Evolutionary conservation across 2,797 vertebrate species (phyloP), one percentile per base, ranked within the genome.

Genomic region (Oophaga sylvatica): DNA sequence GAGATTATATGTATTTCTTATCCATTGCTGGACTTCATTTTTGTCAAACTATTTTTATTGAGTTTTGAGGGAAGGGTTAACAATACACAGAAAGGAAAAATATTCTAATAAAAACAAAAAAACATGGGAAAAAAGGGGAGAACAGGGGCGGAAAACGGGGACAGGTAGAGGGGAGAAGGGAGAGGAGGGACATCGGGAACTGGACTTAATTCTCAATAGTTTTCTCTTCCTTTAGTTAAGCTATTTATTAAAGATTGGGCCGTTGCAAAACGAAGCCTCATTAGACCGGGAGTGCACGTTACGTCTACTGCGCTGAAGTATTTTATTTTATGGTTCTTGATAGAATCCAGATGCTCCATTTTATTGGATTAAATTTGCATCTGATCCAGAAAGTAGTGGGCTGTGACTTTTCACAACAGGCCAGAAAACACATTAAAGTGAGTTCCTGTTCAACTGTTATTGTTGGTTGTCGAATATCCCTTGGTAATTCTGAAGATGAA

Each of bases 361-460:
- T 85, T 85, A 88, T 85, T 88, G 78, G 77, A 81, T 85, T 85
- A 80, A 80, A 65, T 80, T 65, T 67, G 59, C 79, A 88, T 88
- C 83, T 59, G 70, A 85, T 81, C 68, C 68, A 81, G 26, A 88
- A 85, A 81, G 83, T 45, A 62, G 83, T 81, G 83, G 78, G 41
- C 83, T 88, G 83, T 67, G 78, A 85, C 78, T 70, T 80, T 84
- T 85, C 48, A 81, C 41, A 79, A 81, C 48, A 71, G 35, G 68
- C 81, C 75, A 88, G 81, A 84, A 84, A 79, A 73, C 56, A 71
- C 65, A 81, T 81, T 75, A 81, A 85, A 75, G 59, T 35, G 53
- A 80, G 82, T 56, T 85, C 67, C 83, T 75, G 67, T 81, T 80
- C 17, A 56, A 77, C 22, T 84, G 68, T 84, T 84, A 56, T 83